Conservation (phyloP, 1,140 invertebrate species). For the Pogonognathellus flavescens region DNA sequence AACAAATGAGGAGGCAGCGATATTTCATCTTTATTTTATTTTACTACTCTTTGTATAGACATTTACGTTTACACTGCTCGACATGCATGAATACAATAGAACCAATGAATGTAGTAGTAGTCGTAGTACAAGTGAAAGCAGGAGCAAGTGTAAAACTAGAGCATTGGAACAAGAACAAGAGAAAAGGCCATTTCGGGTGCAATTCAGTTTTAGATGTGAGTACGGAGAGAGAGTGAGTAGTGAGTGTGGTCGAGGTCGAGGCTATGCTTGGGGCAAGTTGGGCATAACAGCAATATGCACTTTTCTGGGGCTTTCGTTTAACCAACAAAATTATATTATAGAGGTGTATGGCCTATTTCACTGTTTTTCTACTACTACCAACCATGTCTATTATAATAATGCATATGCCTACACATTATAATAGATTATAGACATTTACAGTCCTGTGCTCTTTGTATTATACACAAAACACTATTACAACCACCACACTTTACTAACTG, state of each 20-base stretch:
- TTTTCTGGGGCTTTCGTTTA: constrained; percentile 15
- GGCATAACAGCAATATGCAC: constrained; percentile 44
- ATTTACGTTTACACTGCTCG: not conserved
- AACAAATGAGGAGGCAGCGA: constrained; percentile 26
- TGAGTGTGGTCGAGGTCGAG: not conserved
- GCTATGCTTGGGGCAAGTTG: constrained; percentile 22
- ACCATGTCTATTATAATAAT: not conserved
- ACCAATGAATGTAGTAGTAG: not conserved
- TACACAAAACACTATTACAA: too few species aligned
- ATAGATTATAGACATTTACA: not conserved
- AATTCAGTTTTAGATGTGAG: constrained; percentile 32
- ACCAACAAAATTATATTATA: not conserved
- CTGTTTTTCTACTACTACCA: too few species aligned
- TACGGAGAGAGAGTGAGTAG: not conserved
- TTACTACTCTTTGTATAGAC: not conserved
- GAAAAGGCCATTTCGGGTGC: not conserved
- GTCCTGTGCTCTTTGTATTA: not conserved
- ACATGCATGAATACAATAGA: not conserved
- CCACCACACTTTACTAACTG: too few species aligned
- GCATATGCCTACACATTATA: not conserved
- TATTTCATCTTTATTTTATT: constrained; percentile 14
- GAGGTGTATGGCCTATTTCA: too few species aligned
- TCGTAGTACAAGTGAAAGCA: not conserved
- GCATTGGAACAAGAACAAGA: not conserved
- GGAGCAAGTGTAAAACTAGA: constrained; percentile 11